Evolutionary conservation across 2,888 invertebrate species (phyloP).

Genomic region (Xestoiulus laeticollis): DNA sequence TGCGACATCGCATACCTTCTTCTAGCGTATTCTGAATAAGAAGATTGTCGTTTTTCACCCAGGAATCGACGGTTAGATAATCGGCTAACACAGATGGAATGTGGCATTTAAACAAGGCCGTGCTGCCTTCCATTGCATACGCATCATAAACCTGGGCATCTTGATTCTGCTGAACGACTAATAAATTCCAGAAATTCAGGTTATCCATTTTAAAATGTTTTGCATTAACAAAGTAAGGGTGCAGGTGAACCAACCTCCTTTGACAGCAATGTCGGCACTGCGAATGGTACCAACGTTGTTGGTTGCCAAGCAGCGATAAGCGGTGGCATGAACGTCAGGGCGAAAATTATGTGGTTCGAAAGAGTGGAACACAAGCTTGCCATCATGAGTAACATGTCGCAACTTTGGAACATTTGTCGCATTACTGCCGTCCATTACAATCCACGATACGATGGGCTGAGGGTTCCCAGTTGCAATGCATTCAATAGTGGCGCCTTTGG

Average conservation of each 20-base stretch:
- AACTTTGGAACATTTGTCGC: constrained; percentile 23
- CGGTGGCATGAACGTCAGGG: constrained; percentile 51
- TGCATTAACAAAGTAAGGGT: too few relatives aligned
- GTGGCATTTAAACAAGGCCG: constrained; percentile 53
- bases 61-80: constrained; percentile 39
- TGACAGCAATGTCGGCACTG: constrained; percentile 48
- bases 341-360: constrained; percentile 49
- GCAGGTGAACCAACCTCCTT: neutral
- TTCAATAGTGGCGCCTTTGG: constrained; percentile 39
- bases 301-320: constrained; percentile 48
- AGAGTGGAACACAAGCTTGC: constrained; percentile 41
- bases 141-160: constrained; percentile 52
- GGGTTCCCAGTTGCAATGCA: constrained; percentile 46
- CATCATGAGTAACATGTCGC: constrained; percentile 28
- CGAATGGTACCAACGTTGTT: constrained; percentile 46
- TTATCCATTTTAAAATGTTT: too few relatives aligned
- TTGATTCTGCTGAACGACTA: constrained; percentile 48
- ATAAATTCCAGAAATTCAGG: too few relatives aligned
- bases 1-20: neutral
- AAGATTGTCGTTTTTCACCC: constrained; percentile 54
- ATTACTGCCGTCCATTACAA: constrained; percentile 47
- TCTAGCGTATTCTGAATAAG: constrained; percentile 45
- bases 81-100: constrained; percentile 49
- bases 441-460: constrained; percentile 36
- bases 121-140: constrained; percentile 51